Percentiles rank a stretch among this genome's conserved stretches.
These are phyloP conservation scores for Microcaecilia unicolor DNA, from an alignment of 2,797 vertebrate genomes.

Conservation along the genomic window DNA sequence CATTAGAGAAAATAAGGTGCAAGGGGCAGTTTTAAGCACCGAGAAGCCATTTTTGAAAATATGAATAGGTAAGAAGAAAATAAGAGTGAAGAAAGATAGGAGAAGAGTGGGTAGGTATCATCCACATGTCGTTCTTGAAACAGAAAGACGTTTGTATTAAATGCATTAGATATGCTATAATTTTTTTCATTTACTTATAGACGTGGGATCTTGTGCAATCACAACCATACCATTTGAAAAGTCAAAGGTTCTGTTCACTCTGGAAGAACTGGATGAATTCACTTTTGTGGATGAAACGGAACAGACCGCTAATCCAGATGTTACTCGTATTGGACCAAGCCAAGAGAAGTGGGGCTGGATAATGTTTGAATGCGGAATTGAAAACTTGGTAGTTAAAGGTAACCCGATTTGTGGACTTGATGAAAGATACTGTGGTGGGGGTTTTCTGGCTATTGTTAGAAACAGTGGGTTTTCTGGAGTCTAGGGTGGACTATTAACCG, in stretches of 20 bases:
- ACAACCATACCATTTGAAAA: conserved; percentile 97
- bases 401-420: background rate
- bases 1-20: too few species aligned
- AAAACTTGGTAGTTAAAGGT: conserved; percentile 96
- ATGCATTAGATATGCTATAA: background rate
- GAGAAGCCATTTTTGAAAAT: too few species aligned
- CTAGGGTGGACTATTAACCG: too few species aligned
- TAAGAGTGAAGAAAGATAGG: too few species aligned
- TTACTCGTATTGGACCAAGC: conserved; percentile 61
- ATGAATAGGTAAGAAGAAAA: too few species aligned
- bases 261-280: conserved; percentile 92
- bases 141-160: background rate
- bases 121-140: too few species aligned
- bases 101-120: too few species aligned
- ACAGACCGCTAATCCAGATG: conserved; percentile 60
- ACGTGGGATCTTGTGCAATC: conserved; percentile 87
- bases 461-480: too few species aligned
- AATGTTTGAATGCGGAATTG: conserved; percentile 98
- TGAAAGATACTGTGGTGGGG: background rate
- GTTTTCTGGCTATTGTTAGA: too few species aligned
- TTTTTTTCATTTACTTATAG: conserved; percentile 41
- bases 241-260: conserved; percentile 94
- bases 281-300: conserved; percentile 87
- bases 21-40: too few species aligned
- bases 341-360: conserved; percentile 98